Evolutionary conservation across 2,113 vertebrate species (phyloP), one percentile per base, ranked within the genome.

Genomic region (Colius striatus): DNA sequence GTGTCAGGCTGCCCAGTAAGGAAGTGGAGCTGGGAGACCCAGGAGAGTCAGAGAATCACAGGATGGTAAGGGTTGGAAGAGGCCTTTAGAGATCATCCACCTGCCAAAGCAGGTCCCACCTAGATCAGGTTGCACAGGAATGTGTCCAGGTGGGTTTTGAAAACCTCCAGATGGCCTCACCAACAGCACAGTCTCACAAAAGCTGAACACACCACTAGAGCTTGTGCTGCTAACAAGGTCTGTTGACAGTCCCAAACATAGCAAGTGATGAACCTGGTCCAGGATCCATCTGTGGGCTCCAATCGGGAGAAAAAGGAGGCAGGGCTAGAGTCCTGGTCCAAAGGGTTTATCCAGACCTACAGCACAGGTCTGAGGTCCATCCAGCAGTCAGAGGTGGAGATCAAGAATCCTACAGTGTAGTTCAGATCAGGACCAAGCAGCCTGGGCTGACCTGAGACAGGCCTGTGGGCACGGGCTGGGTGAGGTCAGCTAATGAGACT

Each of bases 171-270:
- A 10, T 2, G 19, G 21, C 30, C 17, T 45, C 70, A 36, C 10
- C n/a, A 63, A 2, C 6, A 30, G 13, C 43, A 34, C 29, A 29
- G 26, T 16, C 19, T 18, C 3, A 1, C 29, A 47, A 71, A 25
- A 17, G 6, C 38, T 54, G 51, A 68, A 21, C 38, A 6, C 3
- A 1, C 7, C 0, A 0, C 34, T 13, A 19, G 57, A 78, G 23
- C 23, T 68, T 29, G 26, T 30, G 25, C 19, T 75, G 62, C 5
- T 26, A 8, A 11, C 0, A 4, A 50, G 8, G 13, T 9, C n/a
- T 51, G 20, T 4, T 0, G 0, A 18, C 51, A 63, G 22, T 1
- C 13, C 47, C 80, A 77, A 53, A 10, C 17, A 17, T n/a, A 45
- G 29, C 12, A 32, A 30, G 26, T 0, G 30, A 62, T 36, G 38